Conservation (phyloP, 2,113 vertebrate species). For the Vidua chalybeata region DNA sequence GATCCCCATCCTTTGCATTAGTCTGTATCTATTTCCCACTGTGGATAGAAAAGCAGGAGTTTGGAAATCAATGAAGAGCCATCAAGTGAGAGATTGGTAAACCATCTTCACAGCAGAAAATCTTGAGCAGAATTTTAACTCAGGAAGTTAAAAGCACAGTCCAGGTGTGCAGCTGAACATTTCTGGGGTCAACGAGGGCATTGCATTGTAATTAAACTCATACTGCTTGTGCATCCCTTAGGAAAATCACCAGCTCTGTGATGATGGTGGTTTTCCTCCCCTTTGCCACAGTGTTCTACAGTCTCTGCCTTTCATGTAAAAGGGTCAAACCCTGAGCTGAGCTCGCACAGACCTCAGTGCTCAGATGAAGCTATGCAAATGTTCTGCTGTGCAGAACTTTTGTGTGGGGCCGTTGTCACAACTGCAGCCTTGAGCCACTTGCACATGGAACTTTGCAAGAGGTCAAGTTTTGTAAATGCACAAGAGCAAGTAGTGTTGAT, state of each 20-base stretch:
- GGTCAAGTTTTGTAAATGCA: background rate
- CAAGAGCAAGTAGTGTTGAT: background rate
- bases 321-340: background rate
- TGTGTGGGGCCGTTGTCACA: rapidly evolving
- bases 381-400: background rate
- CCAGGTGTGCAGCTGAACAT: background rate
- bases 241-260: background rate
- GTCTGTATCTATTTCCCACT: background rate
- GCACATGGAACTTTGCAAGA: background rate
- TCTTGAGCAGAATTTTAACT: background rate
- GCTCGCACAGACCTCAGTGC: background rate
- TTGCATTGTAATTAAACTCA: background rate
- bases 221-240: background rate
- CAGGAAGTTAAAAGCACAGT: background rate
- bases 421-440: background rate
- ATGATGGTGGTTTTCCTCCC: background rate
- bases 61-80: background rate
- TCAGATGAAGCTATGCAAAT: rapidly evolving
- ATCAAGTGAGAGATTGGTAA: background rate
- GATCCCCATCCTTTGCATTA: background rate
- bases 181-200: background rate
- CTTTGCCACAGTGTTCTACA: rapidly evolving
- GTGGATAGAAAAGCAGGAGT: background rate
- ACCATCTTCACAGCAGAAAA: background rate
- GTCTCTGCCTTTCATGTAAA: rapidly evolving